Percentiles rank a stretch among this genome's conserved stretches.
phyloP scores from a whole-genome alignment of 2,888 invertebrate species.

The Sympetrum striolatum region DNA sequence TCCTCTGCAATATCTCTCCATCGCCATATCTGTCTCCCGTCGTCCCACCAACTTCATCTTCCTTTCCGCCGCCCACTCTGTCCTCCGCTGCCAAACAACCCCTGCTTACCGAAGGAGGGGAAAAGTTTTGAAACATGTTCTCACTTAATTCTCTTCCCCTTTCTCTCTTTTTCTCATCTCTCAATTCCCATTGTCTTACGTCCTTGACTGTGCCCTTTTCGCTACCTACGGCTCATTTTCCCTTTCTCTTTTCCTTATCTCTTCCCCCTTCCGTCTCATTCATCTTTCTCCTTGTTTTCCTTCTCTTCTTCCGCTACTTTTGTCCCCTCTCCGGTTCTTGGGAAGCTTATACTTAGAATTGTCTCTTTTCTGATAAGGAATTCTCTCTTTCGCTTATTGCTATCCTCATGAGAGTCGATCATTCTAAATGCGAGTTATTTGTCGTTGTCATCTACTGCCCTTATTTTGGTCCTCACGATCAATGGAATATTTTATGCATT shows the following conservation, averaged over 20 bases:
- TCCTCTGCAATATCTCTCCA: background rate
- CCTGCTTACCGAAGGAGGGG: background rate
- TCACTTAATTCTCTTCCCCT: background rate
- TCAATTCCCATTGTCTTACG: background rate
- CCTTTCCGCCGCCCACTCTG: background rate
- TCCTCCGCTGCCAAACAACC: background rate
- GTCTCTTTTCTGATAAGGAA: no score
- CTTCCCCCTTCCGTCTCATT: background rate
- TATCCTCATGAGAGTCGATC: no score
- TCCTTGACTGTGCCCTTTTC: background rate
- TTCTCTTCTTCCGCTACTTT: background rate
- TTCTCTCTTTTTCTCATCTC: background rate
- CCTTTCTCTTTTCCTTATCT: background rate
- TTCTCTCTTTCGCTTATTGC: no score
- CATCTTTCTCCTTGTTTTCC: background rate
- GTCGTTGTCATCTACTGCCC: no score
- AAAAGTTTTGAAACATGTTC: background rate
- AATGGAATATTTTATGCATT: no score
- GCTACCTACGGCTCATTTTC: background rate
- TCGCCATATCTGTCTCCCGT: background rate
- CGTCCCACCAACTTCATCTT: no score
- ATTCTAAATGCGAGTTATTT: no score
- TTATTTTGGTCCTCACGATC: no score
- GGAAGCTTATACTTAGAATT: no score
- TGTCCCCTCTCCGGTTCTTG: background rate